Percentiles rank a stretch among this genome's conserved stretches.
Conservation (phyloP, 1,140 invertebrate species). For the Dreissena polymorpha region DNA sequence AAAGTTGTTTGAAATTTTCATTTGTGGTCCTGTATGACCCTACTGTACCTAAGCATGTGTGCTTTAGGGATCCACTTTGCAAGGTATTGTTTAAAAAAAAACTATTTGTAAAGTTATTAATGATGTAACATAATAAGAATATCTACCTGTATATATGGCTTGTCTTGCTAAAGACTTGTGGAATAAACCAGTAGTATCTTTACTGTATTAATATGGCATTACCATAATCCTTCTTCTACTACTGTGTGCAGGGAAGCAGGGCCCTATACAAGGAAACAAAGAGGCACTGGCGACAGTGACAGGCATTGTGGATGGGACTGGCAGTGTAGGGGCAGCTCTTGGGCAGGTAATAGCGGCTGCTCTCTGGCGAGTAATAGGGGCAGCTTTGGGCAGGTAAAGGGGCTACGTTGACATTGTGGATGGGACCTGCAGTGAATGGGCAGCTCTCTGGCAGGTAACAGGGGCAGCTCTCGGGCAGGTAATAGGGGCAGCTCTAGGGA, state of each 20-base stretch:
- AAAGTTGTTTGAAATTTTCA: no score
- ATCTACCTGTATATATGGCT: no score
- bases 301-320: constrained; percentile 81
- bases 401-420: background rate
- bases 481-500: background rate
- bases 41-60: no score
- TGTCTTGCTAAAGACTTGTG: no score
- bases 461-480: background rate
- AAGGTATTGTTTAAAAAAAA: no score
- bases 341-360: constrained; percentile 75
- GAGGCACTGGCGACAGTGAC: constrained; percentile 81
- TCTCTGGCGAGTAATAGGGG: background rate
- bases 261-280: constrained; percentile 70
- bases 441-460: background rate
- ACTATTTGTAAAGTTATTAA: no score
- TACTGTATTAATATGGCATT: no score
- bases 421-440: background rate
- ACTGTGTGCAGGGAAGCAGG: constrained; percentile 68
- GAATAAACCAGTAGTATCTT: no score
- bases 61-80: no score
- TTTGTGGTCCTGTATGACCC: no score
- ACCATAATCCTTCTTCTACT: constrained; percentile 27
- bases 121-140: no score
- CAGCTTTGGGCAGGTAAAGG: background rate
- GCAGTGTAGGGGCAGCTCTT: constrained; percentile 81